Base-by-base conservation (phyloP, 2,888 invertebrate species). In the Papilio demoleus region DNA sequence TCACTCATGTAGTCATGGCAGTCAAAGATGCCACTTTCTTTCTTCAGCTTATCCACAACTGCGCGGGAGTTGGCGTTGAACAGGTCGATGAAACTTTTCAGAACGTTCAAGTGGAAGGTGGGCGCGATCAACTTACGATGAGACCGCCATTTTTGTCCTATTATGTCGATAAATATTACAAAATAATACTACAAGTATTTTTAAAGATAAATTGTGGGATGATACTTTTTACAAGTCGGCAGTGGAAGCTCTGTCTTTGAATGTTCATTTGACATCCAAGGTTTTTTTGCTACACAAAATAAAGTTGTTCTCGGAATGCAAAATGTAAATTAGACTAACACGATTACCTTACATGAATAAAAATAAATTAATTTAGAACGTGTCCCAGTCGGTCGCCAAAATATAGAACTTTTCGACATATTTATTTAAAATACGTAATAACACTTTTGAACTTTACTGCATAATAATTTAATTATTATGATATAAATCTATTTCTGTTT, bases 61-160 rank as follows among this genome's bases (percentile, higher is more conserved):
- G 95, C 94, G 58, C 94, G 93, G 53, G 96, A 96, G 89, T 97
- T 97, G 72, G 95, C 96, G 82, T 97, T 97, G 92, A 97, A 97
- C 40, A 97, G 91, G 80, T 96, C 96, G 79, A 97, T 96, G 91
- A 97, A 97, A 76, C 96, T 96, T 93, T 97, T 97, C 76, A 97
- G 89, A 1, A 97, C 96, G 86, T 97, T 97, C 87, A 97, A 93
- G 82, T 97, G 97, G 95, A 97, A 97, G 72, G 97, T 97, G 58
- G 97, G 97, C 11, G 97, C 97, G 75, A 97, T 97, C 75, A 97
- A 90, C 90, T 97, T 97, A 76, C 97, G 94, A 84, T 97, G 97
- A 22, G 96, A 94, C 63, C 96, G 94, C 97, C 97, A 97, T 94
- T 96, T 97, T 77, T 95, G 95, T 81, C 96, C 96, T 96, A 50